A percentile compares a stretch with the other conserved stretches of the same genome.
Conservation (phyloP, 2,888 invertebrate species). For the Ecliptopera silaceata region DNA sequence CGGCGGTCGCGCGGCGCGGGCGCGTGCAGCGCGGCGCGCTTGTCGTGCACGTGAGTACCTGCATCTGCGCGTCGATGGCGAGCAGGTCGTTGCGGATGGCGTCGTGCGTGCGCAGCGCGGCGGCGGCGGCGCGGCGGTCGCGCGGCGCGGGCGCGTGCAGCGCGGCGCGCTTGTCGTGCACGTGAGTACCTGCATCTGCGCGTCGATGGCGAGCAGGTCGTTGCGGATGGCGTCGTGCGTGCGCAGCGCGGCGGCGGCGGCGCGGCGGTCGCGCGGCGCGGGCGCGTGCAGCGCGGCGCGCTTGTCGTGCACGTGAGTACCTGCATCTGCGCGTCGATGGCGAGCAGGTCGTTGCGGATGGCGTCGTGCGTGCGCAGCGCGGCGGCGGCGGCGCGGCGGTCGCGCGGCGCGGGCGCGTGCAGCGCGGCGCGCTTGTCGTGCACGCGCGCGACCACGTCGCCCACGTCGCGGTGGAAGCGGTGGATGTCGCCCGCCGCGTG, state of each 20-base stretch:
- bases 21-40: too few relatives aligned
- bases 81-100: too few relatives aligned
- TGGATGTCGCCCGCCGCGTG: constrained; percentile 98
- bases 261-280: constrained; percentile 95
- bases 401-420: constrained; percentile 87
- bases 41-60: too few relatives aligned
- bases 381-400: constrained; percentile 92
- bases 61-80: too few relatives aligned
- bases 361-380: constrained; percentile 94
- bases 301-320: too few relatives aligned
- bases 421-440: constrained; percentile 94
- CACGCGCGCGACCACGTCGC: constrained; percentile 94
- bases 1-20: too few relatives aligned
- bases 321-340: constrained; percentile 90
- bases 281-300: too few relatives aligned
- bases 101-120: too few relatives aligned
- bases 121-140: too few relatives aligned
- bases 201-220: constrained; percentile 92
- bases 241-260: too few relatives aligned
- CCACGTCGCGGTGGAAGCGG: constrained; percentile 97
- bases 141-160: too few relatives aligned
- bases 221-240: constrained; percentile 97
- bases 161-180: too few relatives aligned
- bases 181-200: constrained; percentile 78
- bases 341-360: constrained; percentile 93